Conservation (phyloP, 2,797 vertebrate genomes). For the Sternarchorhynchus goeldii region DNA sequence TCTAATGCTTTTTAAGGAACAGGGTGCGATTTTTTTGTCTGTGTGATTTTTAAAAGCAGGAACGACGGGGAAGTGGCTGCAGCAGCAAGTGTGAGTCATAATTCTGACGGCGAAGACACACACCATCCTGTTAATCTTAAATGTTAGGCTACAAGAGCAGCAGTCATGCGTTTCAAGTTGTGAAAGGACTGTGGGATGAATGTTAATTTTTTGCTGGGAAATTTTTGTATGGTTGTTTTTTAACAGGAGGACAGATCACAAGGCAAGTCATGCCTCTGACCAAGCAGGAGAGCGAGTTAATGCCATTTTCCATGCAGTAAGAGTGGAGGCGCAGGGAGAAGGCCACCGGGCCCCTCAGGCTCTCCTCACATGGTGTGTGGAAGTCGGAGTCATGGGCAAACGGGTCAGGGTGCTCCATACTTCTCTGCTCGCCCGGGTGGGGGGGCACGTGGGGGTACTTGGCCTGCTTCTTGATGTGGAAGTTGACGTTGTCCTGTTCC, state of each 20-base stretch:
- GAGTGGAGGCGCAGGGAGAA: slow-evolving; percentile 31
- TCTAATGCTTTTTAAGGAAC: no score
- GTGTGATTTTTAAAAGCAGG: slow-evolving; percentile 12
- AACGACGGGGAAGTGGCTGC: neutral
- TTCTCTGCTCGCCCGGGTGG: slow-evolving; percentile 91
- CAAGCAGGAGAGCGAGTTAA: slow-evolving; percentile 45
- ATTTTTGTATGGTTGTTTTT: neutral
- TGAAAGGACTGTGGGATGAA: neutral
- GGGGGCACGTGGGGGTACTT: slow-evolving; percentile 95
- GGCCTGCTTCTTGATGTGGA: slow-evolving; percentile 99
- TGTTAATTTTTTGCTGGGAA: neutral
- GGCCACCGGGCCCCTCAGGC: slow-evolving; percentile 39
- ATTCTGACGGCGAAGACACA: slow-evolving; percentile 18
- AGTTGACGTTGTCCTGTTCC: slow-evolving; percentile 99
- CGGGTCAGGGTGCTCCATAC: slow-evolving; percentile 68
- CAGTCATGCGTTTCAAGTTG: slow-evolving; percentile 22
- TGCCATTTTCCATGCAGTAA: slow-evolving; percentile 42
- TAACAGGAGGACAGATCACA: neutral
- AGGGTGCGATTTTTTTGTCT: neutral
- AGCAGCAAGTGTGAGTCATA: slow-evolving; percentile 24
- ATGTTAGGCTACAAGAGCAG: neutral
- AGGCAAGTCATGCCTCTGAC: slow-evolving; percentile 10
- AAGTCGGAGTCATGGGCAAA: slow-evolving; percentile 55
- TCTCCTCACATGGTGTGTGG: slow-evolving; percentile 54
- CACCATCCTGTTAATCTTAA: slow-evolving; percentile 7